Evolutionary conservation across 2,888 invertebrate genomes (phyloP), one percentile per base, ranked within the genome.

Genomic region (Nemapogon koenigi): DNA sequence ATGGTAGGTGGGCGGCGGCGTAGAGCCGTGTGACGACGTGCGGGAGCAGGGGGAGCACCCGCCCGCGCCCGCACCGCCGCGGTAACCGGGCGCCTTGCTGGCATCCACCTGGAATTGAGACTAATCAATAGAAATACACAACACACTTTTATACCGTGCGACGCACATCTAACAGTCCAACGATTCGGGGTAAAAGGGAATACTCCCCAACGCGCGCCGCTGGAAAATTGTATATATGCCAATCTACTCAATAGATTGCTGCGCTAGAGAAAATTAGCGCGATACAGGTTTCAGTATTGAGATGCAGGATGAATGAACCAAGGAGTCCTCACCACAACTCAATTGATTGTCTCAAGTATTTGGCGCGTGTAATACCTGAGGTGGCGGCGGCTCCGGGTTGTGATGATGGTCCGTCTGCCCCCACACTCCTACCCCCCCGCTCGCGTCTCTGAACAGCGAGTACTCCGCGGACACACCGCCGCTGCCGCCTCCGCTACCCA

Each of bases 81-180:
- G 85, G 65, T 94, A 95, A 1, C 94, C 94, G 0, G 94, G 94
- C 41, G 94, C 94, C 69, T 94, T 95, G 31, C 91, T 87, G 3
- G 89, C 90, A 71, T 94, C 94, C 43, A 88, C 92, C 76, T 88
- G 73, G 8, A 26, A 26, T 6, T 22, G 8, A 8, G 22, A 22
- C 22, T 7, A 22, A 22, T 22, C 15, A n/a, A 22, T 22, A 8
- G 8, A 22, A 7, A 7, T 22, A 6, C 11, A 29, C 29, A 6
- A 11, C 29, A 29, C 29, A 29, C n/a, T n/a, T n/a, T n/a, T n/a
- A n/a, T n/a, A n/a, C n/a, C n/a, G n/a, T n/a, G n/a, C n/a, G n/a
- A n/a, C n/a, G n/a, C n/a, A n/a, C n/a, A n/a, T n/a, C n/a, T n/a
- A n/a, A n/a, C n/a, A n/a, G n/a, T n/a, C n/a, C n/a, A n/a, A n/a